A percentile compares a stretch with the other conserved stretches of the same genome.
These are phyloP conservation scores for Melanophora roralis DNA, from an alignment of 2,888 invertebrate genomes.

Conservation along the genomic window DNA sequence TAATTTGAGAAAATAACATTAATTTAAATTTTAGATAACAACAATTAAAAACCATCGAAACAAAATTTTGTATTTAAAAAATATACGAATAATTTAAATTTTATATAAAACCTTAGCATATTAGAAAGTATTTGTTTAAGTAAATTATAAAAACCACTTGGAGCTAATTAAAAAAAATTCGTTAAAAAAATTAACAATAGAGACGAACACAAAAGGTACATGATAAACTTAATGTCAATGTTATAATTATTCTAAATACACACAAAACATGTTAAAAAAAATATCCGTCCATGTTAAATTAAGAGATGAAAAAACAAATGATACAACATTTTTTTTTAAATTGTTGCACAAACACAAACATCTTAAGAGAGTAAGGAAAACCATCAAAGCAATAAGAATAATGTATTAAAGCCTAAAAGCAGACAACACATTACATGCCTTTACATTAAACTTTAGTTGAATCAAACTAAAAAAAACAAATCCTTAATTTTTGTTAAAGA, in stretches of 20 bases:
- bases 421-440: conserved; percentile 4
- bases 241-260: neutral
- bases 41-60: conserved; percentile 32
- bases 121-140: too few species aligned
- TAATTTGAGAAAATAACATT: neutral
- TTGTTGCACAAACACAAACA: neutral
- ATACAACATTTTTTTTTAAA: conserved; percentile 31
- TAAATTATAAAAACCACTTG: too few species aligned
- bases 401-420: conserved; percentile 9
- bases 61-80: conserved; percentile 13
- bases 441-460: too few species aligned
- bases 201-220: conserved; percentile 8
- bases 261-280: neutral
- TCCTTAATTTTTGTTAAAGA: too few species aligned
- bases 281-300: conserved; percentile 50
- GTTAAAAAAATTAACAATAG: neutral
- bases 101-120: neutral
- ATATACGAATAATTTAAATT: neutral
- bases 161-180: too few species aligned
- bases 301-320: neutral
- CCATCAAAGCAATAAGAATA: neutral
- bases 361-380: neutral
- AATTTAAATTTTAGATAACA: neutral
- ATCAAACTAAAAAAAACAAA: too few species aligned
- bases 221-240: conserved; percentile 9